Percentiles rank a stretch among this genome's conserved stretches.
Conservation (phyloP, 2,113 vertebrate genomes). For the Ochotona curzoniae region DNA sequence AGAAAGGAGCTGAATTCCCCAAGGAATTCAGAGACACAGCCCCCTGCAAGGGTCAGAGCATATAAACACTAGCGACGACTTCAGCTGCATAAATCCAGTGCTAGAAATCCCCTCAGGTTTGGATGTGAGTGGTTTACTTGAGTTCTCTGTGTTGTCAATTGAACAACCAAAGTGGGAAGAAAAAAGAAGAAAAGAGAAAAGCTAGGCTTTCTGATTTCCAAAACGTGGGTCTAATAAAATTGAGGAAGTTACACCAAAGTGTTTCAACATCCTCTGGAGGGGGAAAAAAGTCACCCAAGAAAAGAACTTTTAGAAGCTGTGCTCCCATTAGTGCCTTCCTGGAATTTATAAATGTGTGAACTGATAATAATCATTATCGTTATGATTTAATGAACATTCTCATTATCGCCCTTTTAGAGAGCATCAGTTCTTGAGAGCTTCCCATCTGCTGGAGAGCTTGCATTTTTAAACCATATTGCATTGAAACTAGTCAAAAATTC, state of each 20-base stretch:
- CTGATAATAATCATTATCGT: neutral
- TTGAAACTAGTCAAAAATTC: neutral
- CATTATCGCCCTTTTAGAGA: slow-evolving; percentile 1
- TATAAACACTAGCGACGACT: neutral
- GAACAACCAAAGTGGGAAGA: neutral
- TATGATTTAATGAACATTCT: neutral
- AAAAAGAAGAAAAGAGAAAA: neutral
- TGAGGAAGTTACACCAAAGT: neutral
- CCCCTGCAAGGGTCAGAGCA: neutral
- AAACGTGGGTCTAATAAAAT: neutral
- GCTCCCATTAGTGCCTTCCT: neutral
- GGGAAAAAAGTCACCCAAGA: neutral
- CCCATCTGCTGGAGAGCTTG: neutral
- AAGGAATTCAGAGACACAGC: neutral
- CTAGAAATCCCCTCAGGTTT: neutral
- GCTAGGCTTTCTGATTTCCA: neutral
- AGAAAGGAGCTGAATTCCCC: neutral
- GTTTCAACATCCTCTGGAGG: neutral
- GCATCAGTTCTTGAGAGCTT: neutral
- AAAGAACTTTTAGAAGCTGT: slow-evolving; percentile 15
- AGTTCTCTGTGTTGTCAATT: neutral
- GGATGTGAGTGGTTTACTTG: neutral
- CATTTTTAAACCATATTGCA: neutral
- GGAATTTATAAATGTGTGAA: neutral
- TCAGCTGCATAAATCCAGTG: too few species aligned